A percentile compares a stretch with the other conserved stretches of the same genome.
These are phyloP conservation scores for Microdon myrmicae DNA, from an alignment of 2,888 invertebrate species.

Conservation along the genomic window DNA sequence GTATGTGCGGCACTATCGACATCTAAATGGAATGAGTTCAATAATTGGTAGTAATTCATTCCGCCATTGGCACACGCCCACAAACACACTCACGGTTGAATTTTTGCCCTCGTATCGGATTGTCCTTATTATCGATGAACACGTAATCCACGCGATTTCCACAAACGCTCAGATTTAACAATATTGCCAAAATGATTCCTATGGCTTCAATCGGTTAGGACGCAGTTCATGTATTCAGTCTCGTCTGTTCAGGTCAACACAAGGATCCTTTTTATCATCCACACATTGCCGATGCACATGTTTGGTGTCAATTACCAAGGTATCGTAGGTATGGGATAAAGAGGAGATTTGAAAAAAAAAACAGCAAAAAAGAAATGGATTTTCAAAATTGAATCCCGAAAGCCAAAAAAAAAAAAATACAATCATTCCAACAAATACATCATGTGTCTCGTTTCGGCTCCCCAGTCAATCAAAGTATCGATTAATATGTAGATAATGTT, in stretches of 20 bases:
- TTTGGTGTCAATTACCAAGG: constrained; percentile 31
- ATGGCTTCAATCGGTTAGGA: constrained; percentile 21
- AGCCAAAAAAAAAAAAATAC: too few species aligned
- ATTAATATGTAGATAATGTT: constrained; percentile 23
- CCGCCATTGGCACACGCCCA: constrained; percentile 15
- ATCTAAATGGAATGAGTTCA: constrained; percentile 10
- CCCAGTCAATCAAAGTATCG: constrained; percentile 37
- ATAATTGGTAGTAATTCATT: constrained; percentile 33
- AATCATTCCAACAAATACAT: constrained; percentile 34
- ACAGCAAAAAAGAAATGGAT: constrained; percentile 22
- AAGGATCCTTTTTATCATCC: constrained; percentile 2
- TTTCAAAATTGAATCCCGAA: constrained; percentile 36
- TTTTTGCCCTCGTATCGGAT: too few species aligned
- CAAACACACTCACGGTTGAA: constrained; percentile 9
- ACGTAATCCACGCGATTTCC: constrained; percentile 24
- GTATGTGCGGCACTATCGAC: constrained; percentile 29
- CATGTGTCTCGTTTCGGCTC: constrained; percentile 44
- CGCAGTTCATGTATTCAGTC: constrained; percentile 8
- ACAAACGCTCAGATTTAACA: constrained; percentile 1
- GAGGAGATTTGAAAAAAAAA: constrained; percentile 19
- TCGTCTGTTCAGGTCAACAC: neutral
- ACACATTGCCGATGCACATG: constrained; percentile 16
- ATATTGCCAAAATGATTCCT: constrained; percentile 16
- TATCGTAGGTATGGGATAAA: constrained; percentile 8
- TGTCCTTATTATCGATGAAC: constrained; percentile 37